These are phyloP conservation scores for Lamellibrachia satsuma DNA, from an alignment of 2,888 invertebrate genomes.

Conservation along the genomic window DNA sequence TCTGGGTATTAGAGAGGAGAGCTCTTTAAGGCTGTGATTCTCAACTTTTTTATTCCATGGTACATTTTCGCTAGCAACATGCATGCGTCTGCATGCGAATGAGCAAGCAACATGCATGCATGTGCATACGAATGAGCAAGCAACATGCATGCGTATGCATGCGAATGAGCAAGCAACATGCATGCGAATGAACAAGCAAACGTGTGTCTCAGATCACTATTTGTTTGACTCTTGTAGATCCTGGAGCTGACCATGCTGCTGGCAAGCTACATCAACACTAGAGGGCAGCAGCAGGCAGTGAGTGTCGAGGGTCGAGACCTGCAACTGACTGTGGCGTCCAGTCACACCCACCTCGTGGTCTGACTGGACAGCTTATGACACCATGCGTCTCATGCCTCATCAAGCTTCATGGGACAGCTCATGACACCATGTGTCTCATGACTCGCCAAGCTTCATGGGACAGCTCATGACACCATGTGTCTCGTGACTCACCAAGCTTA, in stretches of 20 bases:
- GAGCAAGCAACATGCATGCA: too few relatives aligned
- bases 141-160: too few relatives aligned
- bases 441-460: background rate
- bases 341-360: background rate
- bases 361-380: background rate
- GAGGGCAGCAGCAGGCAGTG: constrained; percentile 30
- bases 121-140: too few relatives aligned
- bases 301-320: background rate
- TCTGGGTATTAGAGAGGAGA: background rate
- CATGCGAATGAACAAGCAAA: background rate
- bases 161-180: background rate
- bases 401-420: background rate
- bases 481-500: too few relatives aligned
- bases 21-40: background rate
- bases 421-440: background rate
- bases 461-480: background rate
- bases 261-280: constrained; percentile 64
- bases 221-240: constrained; percentile 48
- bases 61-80: too few relatives aligned
- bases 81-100: too few relatives aligned
- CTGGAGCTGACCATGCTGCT: constrained; percentile 64
- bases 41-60: too few relatives aligned
- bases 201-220: background rate
- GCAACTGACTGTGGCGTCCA: background rate
- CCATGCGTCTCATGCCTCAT: background rate